These are phyloP conservation scores for Hemibagrus wyckioides DNA, from an alignment of 2,113 vertebrate genomes.

Conservation along the genomic window DNA sequence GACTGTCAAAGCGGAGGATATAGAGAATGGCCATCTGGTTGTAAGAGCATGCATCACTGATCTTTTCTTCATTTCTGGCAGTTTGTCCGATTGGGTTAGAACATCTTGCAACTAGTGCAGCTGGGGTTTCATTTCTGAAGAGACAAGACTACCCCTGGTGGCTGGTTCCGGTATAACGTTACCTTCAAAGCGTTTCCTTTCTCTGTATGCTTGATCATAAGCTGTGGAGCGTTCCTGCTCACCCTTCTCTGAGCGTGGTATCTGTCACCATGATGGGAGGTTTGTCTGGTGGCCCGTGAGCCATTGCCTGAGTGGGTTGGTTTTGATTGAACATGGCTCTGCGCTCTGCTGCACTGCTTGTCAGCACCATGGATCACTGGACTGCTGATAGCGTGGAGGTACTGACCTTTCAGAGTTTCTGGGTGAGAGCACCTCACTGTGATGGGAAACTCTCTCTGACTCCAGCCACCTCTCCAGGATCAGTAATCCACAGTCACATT, in stretches of 20 bases:
- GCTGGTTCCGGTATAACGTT: constrained; percentile 16
- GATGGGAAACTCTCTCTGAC: constrained; percentile 21
- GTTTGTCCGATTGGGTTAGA: constrained; percentile 12
- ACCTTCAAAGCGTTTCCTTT: neutral
- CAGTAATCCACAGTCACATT: constrained; percentile 41
- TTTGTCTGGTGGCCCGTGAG: constrained; percentile 47
- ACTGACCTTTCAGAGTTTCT: constrained; percentile 53
- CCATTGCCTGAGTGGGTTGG: constrained; percentile 27
- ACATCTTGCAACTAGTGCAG: constrained; percentile 7
- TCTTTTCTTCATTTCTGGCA: neutral
- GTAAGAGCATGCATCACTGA: constrained; percentile 28
- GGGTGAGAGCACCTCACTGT: constrained; percentile 47
- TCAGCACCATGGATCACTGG: constrained; percentile 45
- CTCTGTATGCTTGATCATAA: constrained; percentile 28
- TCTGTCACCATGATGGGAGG: constrained; percentile 42
- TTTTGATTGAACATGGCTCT: constrained; percentile 41
- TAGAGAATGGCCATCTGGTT: constrained; percentile 37
- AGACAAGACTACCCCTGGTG: constrained; percentile 34
- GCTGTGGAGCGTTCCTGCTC: constrained; percentile 20
- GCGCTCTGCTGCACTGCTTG: constrained; percentile 40
- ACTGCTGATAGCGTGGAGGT: constrained; percentile 48
- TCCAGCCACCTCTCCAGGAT: constrained; percentile 41
- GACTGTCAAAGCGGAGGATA: constrained; percentile 23
- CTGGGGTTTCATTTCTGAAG: neutral
- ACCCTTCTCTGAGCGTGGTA: constrained; percentile 31